A percentile compares a stretch with the other conserved stretches of the same genome.
Conservation (phyloP, 2,888 invertebrate genomes). For the Empis stercorea region DNA sequence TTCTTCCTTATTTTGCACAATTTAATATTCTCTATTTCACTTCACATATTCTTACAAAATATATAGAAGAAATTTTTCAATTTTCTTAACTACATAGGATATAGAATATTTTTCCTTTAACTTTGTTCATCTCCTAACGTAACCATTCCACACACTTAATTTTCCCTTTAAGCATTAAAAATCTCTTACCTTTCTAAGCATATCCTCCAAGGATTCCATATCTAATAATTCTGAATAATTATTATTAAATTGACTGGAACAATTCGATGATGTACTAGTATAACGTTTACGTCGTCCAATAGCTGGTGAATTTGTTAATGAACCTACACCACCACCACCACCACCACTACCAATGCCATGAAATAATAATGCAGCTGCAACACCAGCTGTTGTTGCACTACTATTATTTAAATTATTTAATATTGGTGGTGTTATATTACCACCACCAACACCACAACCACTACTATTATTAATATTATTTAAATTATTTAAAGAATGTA, state of each 20-base stretch:
- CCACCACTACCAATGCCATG: neutral
- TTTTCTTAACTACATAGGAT: too few species aligned
- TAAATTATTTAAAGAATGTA: slow-evolving; percentile 8
- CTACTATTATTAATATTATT: slow-evolving; percentile 9
- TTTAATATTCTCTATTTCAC: too few species aligned
- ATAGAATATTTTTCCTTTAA: too few species aligned
- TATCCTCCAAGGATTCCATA: slow-evolving; percentile 66
- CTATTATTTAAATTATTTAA: slow-evolving; percentile 10
- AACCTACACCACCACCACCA: slow-evolving; percentile 26
- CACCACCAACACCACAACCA: too few species aligned
- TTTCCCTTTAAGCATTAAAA: too few species aligned
- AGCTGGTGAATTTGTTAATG: slow-evolving; percentile 37
- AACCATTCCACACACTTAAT: too few species aligned
- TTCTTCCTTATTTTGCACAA: too few species aligned
- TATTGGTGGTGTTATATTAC: neutral
- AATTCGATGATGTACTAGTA: slow-evolving; percentile 44
- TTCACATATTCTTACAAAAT: too few species aligned
- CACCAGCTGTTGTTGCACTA: slow-evolving; percentile 3
- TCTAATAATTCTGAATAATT: slow-evolving; percentile 47
- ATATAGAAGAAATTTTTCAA: too few species aligned
- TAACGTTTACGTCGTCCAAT: slow-evolving; percentile 50
- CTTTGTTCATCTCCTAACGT: too few species aligned
- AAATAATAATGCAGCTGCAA: neutral
- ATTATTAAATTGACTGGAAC: slow-evolving; percentile 48
- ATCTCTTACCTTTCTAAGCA: slow-evolving; percentile 58